Base-by-base conservation (phyloP, 2,888 invertebrate genomes). In the Melieria omissa region DNA sequence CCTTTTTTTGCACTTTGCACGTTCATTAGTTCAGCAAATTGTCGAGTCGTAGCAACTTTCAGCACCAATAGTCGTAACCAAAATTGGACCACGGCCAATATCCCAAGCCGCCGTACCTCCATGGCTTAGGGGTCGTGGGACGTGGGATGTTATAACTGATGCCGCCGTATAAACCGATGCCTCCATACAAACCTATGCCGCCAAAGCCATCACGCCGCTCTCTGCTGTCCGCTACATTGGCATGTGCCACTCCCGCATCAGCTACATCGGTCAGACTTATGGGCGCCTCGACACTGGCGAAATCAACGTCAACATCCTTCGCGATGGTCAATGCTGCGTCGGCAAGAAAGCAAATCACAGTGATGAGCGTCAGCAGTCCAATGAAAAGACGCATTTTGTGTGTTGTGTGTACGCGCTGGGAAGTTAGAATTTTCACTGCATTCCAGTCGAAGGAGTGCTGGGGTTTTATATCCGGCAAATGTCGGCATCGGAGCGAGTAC, bases 101-200 rank as follows among this genome's bases (percentile, higher is more conserved):
- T 1, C 76, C 75, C 0, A 73, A 68, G 4, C 74, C 62, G 1
- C 75, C 74, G 8, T 67, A 66, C 5, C 79, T 77, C 70, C 67
- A 49, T 49, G 12, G 49, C 49, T 49, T 49, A 12, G 49, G 49
- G 9, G 49, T 9, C 12, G 12, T 29, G 29, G 47, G 16, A 29
- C 71, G 57, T 5, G 63, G 14, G 3, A 58, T 52, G 0, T 72
- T 67, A 14, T 49, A 29, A 29, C 29, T 3, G 29, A 29, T 73
- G 8, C 72, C 54, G 3, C 65, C 47, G 7, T 41, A 54, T 46
- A 77, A 57, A 9, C 74, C 74, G 60, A 52, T 66, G 1, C 78
- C 73, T 3, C 74, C 72, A 63, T 54, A 66, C 0, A 72, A 72
- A n/a, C 67, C 67, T 8, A 58, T 60, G 16, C 68, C 68, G 61